phyloP scores from a whole-genome alignment of 1,140 invertebrate species.

The Ditylenchus dipsaci region DNA sequence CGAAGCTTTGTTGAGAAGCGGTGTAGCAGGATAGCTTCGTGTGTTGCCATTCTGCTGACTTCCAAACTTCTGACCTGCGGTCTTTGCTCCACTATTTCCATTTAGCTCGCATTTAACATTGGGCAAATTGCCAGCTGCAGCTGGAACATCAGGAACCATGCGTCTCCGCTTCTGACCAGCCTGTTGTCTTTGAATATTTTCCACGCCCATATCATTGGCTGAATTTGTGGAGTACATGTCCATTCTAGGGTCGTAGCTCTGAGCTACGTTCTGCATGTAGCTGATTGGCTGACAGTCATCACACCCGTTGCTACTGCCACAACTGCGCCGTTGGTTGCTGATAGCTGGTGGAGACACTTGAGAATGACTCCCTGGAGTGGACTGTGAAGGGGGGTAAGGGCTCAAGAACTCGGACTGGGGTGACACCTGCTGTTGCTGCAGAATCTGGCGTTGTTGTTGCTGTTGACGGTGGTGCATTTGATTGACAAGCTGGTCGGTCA shows the following conservation, averaged over 20 bases:
- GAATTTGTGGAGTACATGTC: no score
- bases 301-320: neutral
- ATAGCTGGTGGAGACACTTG: constrained; percentile 9
- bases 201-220: no score
- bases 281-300: no score
- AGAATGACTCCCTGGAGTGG: constrained; percentile 34
- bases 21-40: neutral
- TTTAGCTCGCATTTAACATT: neutral
- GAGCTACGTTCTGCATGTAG: no score
- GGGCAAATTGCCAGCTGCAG: neutral
- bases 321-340: neutral
- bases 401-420: constrained; percentile 35
- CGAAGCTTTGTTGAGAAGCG: constrained; percentile 17
- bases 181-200: no score
- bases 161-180: neutral
- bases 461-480: neutral
- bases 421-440: constrained; percentile 9
- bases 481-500: neutral
- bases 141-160: neutral
- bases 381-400: constrained; percentile 37
- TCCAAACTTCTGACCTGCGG: neutral
- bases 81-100: neutral
- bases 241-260: no score
- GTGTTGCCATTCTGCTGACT: constrained; percentile 8
- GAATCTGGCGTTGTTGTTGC: neutral